Percentiles rank a stretch among this genome's conserved stretches.
Conservation (phyloP, 2,888 invertebrate genomes). For the Acleris emargana region DNA sequence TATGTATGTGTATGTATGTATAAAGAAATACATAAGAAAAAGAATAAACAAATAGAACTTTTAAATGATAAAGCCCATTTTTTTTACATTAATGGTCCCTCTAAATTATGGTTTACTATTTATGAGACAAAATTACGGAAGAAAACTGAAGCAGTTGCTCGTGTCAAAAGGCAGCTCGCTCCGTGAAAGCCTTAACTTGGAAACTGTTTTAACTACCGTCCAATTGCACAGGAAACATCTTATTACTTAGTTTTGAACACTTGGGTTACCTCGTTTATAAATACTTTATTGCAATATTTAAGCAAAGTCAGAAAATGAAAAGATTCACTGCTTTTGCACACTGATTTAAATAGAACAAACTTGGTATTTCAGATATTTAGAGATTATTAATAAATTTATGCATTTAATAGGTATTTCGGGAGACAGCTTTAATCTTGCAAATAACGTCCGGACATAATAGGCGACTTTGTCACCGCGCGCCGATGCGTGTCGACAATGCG, state of each 20-base stretch:
- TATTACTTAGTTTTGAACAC: slow-evolving; percentile 17
- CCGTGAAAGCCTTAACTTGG: slow-evolving; percentile 28
- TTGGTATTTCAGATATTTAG: slow-evolving; percentile 45
- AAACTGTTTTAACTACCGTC: slow-evolving; percentile 24
- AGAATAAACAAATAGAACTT: not conserved
- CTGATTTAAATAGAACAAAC: no score
- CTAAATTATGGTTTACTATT: slow-evolving; percentile 13
- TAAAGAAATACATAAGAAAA: not conserved
- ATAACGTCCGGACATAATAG: slow-evolving; percentile 59
- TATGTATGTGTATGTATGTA: no score
- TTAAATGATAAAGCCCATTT: not conserved
- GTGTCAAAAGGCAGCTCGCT: slow-evolving; percentile 25
- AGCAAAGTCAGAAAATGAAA: no score
- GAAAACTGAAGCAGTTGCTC: slow-evolving; percentile 11
- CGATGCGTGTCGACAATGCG: slow-evolving; percentile 46
- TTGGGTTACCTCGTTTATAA: slow-evolving; percentile 10
- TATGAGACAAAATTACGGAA: slow-evolving; percentile 23
- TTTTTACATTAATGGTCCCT: not conserved
- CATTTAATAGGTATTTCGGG: not conserved
- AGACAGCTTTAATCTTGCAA: slow-evolving; percentile 62
- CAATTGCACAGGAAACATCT: slow-evolving; percentile 29
- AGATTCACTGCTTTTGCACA: no score
- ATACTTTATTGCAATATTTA: slow-evolving; percentile 18
- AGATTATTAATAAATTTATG: slow-evolving; percentile 48
- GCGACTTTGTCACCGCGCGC: slow-evolving; percentile 57